A percentile compares a stretch with the other conserved stretches of the same genome.
Evolutionary conservation across 2,888 invertebrate species (phyloP).

Genomic region (Sarcophaga caerulescens): DNA sequence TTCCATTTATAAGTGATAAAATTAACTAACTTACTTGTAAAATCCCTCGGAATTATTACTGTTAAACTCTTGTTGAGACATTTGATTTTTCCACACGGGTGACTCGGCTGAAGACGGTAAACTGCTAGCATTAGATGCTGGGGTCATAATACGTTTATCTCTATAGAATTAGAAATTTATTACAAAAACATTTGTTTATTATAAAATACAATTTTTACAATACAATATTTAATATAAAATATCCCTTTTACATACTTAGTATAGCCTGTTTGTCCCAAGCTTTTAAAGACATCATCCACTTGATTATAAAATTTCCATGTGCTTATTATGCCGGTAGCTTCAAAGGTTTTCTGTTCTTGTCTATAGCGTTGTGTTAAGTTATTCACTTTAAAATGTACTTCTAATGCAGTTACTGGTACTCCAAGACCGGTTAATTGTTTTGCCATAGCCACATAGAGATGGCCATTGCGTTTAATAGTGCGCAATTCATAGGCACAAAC

Average conservation of each 20-base stretch:
- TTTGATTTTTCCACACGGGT: conserved; percentile 81
- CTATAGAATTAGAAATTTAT: conserved; percentile 65
- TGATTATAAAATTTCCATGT: conserved; percentile 80
- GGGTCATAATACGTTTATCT: conserved; percentile 80
- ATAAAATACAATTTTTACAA: no score
- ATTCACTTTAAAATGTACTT: conserved; percentile 80
- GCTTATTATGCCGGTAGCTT: conserved; percentile 80
- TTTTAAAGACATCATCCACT: conserved; percentile 81
- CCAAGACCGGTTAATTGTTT: conserved; percentile 80
- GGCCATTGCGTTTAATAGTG: conserved; percentile 81
- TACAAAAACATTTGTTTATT: background rate
- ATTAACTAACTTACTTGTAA: conserved; percentile 75
- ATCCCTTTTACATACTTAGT: conserved; percentile 62
- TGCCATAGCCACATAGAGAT: conserved; percentile 81
- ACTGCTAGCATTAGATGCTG: conserved; percentile 79
- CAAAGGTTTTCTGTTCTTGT: conserved; percentile 80
- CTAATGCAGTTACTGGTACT: conserved; percentile 79
- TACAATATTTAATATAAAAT: background rate
- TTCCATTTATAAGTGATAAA: background rate
- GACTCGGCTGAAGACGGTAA: conserved; percentile 80
- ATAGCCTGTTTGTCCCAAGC: conserved; percentile 79
- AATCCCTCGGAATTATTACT: conserved; percentile 80
- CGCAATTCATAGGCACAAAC: conserved; percentile 80
- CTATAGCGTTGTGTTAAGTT: conserved; percentile 80
- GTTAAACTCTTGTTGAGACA: conserved; percentile 81